A percentile compares a stretch with the other conserved stretches of the same genome.
These are phyloP conservation scores for Frankliniella fusca DNA, from an alignment of 2,888 invertebrate species.

Conservation along the genomic window DNA sequence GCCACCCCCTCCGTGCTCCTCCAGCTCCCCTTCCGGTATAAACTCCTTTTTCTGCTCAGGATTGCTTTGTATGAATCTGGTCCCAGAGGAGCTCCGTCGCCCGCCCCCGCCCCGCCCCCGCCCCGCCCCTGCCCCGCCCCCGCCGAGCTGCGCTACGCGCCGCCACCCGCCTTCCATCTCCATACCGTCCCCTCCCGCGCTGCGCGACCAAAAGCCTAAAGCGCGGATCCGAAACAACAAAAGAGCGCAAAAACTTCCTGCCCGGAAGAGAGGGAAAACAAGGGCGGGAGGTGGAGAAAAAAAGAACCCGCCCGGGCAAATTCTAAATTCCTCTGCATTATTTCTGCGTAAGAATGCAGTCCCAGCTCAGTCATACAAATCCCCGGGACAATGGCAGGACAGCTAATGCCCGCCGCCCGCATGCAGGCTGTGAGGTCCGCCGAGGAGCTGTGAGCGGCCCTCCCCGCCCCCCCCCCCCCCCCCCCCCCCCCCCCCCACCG, in stretches of 20 bases:
- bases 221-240: conserved; percentile 22
- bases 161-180: neutral
- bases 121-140: neutral
- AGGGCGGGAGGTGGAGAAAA: neutral
- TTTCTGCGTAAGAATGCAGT: neutral
- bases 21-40: conserved; percentile 6
- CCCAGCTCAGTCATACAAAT: conserved; percentile 12
- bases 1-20: neutral
- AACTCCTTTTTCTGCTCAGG: conserved; percentile 5
- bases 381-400: neutral
- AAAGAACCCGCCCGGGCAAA: neutral
- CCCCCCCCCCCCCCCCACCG: no score
- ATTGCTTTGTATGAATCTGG: conserved; percentile 10
- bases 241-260: conserved; percentile 22
- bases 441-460: neutral
- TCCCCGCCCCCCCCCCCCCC: no score
- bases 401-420: neutral
- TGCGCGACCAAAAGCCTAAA: neutral
- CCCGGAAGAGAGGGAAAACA: neutral
- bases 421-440: neutral
- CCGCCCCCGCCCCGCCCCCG: neutral
- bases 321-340: conserved; percentile 12
- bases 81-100: neutral
- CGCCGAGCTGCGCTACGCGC: neutral
- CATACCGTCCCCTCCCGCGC: neutral